A percentile compares a stretch with the other conserved stretches of the same genome.
These are phyloP conservation scores for Ephydatia muelleri DNA, from an alignment of 37 sponge, comb jelly and placozoan genomes.

Conservation along the genomic window DNA sequence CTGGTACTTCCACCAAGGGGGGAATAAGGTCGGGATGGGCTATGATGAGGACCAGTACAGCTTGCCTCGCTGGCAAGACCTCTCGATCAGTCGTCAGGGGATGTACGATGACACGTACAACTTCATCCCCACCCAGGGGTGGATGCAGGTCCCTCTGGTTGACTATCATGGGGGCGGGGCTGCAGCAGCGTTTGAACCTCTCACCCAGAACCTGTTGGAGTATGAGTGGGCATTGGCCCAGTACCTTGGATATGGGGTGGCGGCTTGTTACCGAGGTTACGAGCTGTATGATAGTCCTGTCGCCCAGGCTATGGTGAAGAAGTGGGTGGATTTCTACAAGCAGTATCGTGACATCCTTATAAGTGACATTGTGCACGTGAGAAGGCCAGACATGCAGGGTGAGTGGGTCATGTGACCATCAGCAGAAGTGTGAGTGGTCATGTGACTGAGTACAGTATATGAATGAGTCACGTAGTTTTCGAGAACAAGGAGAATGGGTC, in stretches of 20 bases:
- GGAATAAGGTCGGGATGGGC: slow-evolving; percentile 55
- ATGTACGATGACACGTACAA: slow-evolving; percentile 75
- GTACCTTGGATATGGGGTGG: slow-evolving; percentile 67
- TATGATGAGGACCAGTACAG: slow-evolving; percentile 67
- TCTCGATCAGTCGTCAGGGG: slow-evolving; percentile 52
- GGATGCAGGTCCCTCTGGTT: slow-evolving; percentile 64
- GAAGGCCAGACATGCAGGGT: slow-evolving; percentile 78
- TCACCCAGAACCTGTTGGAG: slow-evolving; percentile 29
- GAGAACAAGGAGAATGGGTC: too few relatives aligned
- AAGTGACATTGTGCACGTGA: slow-evolving; percentile 70
- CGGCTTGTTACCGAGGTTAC: slow-evolving; percentile 61
- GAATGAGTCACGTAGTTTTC: too few relatives aligned
- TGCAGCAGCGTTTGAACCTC: slow-evolving; percentile 63
- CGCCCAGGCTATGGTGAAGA: slow-evolving; percentile 27
- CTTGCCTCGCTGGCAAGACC: slow-evolving; percentile 63
- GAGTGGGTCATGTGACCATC: too few relatives aligned
- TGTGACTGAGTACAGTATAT: too few relatives aligned
- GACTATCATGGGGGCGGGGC: slow-evolving; percentile 61
- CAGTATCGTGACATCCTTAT: slow-evolving; percentile 61
- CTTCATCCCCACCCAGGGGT: slow-evolving; percentile 75
- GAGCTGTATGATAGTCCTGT: slow-evolving; percentile 33
- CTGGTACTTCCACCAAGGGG: slow-evolving; percentile 61
- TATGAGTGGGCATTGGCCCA: slow-evolving; percentile 77
- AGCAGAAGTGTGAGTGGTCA: too few relatives aligned
- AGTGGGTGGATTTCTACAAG: slow-evolving; percentile 71